Evolutionary conservation across 2,113 vertebrate species (phyloP).

Genomic region (Vimba vimba): DNA sequence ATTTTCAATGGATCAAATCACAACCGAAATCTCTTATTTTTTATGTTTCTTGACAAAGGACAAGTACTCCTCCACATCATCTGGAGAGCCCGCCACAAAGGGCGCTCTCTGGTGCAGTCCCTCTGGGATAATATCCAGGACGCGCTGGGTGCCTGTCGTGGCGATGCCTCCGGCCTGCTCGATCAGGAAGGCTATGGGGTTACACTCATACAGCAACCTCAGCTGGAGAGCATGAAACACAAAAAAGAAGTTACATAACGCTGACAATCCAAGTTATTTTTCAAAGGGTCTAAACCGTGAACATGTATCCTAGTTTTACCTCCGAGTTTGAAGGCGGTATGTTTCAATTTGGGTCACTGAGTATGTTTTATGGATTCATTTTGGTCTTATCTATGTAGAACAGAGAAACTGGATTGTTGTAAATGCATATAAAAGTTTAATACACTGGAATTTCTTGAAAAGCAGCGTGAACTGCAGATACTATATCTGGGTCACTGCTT

Average conservation of each 20-base stretch:
- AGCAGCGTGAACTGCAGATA: not conserved
- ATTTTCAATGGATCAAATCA: not conserved
- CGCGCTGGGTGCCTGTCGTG: constrained; percentile 85
- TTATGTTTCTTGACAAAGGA: constrained; percentile 86
- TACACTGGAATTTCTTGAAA: not conserved
- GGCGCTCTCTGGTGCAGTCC: constrained; percentile 89
- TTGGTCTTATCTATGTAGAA: not conserved
- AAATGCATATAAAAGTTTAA: not conserved
- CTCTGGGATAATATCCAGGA: constrained; percentile 90
- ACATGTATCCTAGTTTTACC: not conserved
- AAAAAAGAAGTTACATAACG: not conserved
- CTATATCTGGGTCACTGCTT: constrained; percentile 5
- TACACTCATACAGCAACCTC: constrained; percentile 94
- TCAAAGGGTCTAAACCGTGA: not conserved
- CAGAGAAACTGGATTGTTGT: not conserved
- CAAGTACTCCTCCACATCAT: constrained; percentile 92
- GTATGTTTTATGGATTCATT: not conserved
- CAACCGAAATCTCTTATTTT: constrained; percentile 56
- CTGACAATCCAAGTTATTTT: not conserved
- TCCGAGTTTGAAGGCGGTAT: not conserved
- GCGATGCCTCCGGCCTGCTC: constrained; percentile 94
- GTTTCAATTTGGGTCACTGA: not conserved
- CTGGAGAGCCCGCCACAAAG: constrained; percentile 88
- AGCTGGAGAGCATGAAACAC: constrained; percentile 74
- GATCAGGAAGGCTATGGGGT: constrained; percentile 94